Evolutionary conservation across 2,113 vertebrate species (phyloP).

Genomic region (Amphiprion ocellaris): DNA sequence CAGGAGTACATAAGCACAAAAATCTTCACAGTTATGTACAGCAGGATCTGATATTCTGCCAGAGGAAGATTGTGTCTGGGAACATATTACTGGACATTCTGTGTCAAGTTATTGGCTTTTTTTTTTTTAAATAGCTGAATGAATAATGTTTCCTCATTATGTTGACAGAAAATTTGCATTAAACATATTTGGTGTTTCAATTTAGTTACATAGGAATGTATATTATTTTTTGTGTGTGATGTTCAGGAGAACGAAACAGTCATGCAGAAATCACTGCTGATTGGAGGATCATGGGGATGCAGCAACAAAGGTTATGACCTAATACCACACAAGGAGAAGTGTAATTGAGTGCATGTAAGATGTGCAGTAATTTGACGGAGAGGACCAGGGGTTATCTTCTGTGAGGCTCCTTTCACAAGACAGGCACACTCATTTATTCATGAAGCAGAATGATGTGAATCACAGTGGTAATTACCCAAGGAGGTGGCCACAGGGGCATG

Average conservation of each 20-base stretch:
- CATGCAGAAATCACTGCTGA: constrained; percentile 15
- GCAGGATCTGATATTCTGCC: no score
- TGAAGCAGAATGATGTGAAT: neutral
- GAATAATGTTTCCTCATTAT: no score
- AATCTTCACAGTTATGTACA: no score
- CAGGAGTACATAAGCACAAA: no score
- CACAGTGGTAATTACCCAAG: constrained; percentile 13
- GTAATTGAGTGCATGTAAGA: constrained; percentile 10
- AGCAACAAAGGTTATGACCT: neutral
- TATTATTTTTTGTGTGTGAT: no score
- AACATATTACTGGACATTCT: no score
- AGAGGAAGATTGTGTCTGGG: no score
- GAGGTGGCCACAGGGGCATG: neutral
- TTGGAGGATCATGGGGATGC: neutral
- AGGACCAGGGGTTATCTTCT: neutral
- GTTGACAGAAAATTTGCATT: no score
- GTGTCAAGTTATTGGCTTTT: no score
- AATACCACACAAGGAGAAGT: neutral
- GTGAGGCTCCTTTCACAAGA: neutral
- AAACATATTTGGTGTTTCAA: neutral
- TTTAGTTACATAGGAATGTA: no score
- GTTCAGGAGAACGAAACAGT: neutral
- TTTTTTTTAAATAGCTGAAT: no score
- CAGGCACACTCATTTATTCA: constrained; percentile 19
- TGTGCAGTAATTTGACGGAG: constrained; percentile 19